Evolutionary conservation across 1,140 invertebrate genomes (phyloP).

Genomic region (Octopus sinensis): DNA sequence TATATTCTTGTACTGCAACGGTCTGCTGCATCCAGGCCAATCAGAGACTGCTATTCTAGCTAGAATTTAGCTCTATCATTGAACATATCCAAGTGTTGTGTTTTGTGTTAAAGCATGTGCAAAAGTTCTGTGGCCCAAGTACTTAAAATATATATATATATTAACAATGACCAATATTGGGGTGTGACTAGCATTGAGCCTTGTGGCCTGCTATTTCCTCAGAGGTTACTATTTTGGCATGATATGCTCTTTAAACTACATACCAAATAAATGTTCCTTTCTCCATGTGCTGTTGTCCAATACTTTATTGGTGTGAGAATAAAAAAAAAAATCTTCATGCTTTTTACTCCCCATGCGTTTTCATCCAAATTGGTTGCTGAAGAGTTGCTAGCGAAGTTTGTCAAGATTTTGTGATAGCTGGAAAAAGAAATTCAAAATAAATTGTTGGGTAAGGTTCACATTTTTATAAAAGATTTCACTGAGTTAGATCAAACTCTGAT

Average conservation of each 20-base stretch:
- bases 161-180: neutral
- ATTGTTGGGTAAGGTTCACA: neutral
- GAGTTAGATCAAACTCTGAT: neutral
- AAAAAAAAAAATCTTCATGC: neutral
- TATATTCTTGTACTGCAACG: neutral
- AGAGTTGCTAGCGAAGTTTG: constrained; percentile 12
- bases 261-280: constrained; percentile 16
- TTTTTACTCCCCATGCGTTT: neutral
- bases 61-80: constrained; percentile 15
- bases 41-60: constrained; percentile 12
- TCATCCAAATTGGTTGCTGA: constrained; percentile 17
- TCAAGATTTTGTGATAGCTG: neutral
- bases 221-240: neutral
- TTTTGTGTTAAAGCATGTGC: constrained; percentile 16
- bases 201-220: constrained; percentile 12
- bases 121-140: constrained; percentile 13
- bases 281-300: constrained; percentile 16
- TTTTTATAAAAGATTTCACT: neutral
- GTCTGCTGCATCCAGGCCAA: neutral
- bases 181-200: constrained; percentile 12
- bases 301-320: neutral
- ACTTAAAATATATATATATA: neutral
- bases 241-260: constrained; percentile 4
- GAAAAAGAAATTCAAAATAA: neutral
- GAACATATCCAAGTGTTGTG: constrained; percentile 17